A percentile compares a stretch with the other conserved stretches of the same genome.
Evolutionary conservation across 2,888 invertebrate genomes (phyloP).

Genomic region (Vandiemenella viatica): DNA sequence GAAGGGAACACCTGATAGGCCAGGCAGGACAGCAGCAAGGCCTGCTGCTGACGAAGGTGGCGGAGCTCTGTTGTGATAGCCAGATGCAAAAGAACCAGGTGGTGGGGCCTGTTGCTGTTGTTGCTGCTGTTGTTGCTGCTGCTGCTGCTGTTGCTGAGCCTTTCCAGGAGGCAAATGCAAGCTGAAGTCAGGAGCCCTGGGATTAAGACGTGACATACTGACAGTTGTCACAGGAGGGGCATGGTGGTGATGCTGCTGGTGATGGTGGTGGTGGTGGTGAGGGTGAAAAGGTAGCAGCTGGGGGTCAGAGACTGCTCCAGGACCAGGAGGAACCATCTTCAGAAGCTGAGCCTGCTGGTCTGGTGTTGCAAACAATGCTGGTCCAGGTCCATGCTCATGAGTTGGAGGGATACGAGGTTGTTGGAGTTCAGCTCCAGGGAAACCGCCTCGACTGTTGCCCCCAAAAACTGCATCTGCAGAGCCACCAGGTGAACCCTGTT

Average conservation of each 20-base stretch:
- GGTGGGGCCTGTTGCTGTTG: conserved; percentile 2
- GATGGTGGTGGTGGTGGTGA: conserved; percentile 7
- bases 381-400: conserved; percentile 9
- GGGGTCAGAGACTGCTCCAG: too few species aligned
- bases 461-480: conserved; percentile 7
- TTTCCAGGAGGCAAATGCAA: conserved; percentile 29
- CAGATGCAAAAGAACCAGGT: conserved; percentile 4
- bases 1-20: conserved; percentile 4
- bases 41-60: conserved; percentile 10
- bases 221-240: conserved; percentile 28
- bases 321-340: not conserved
- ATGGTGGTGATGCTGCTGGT: conserved; percentile 3
- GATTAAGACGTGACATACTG: conserved; percentile 55
- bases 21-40: conserved; percentile 9
- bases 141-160: conserved; percentile 22
- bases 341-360: not conserved
- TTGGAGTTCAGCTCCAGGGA: conserved; percentile 5
- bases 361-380: conserved; percentile 14
- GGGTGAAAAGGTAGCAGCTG: conserved; percentile 9
- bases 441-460: conserved; percentile 6
- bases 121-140: not conserved
- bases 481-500: conserved; percentile 1
- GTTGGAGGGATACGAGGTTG: conserved; percentile 12
- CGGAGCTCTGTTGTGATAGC: conserved; percentile 12
- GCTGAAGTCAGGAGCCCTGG: conserved; percentile 65